A percentile compares a stretch with the other conserved stretches of the same genome.
Evolutionary conservation across 2,797 vertebrate species (phyloP).

Genomic region (Choloepus didactylus): DNA sequence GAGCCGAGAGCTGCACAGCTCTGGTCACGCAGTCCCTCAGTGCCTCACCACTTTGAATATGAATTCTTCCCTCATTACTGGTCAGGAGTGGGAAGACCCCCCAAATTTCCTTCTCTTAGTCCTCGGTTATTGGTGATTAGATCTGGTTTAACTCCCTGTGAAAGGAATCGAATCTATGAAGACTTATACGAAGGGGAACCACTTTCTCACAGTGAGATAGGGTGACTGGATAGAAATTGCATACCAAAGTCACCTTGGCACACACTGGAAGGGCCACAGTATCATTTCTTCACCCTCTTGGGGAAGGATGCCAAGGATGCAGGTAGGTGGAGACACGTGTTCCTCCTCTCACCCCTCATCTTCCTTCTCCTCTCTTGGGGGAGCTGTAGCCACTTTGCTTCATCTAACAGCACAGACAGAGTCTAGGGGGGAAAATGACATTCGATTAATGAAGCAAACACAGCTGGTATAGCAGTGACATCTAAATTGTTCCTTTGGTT

Average conservation of each 20-base stretch:
- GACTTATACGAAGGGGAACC: neutral
- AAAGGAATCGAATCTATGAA: neutral
- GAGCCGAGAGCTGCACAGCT: neutral
- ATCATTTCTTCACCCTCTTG: neutral
- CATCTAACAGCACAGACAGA: neutral
- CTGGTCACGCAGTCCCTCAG: neutral
- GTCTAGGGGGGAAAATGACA: constrained; percentile 69
- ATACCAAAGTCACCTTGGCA: neutral
- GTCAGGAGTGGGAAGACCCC: fast-evolving
- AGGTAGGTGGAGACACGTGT: neutral
- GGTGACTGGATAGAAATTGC: neutral
- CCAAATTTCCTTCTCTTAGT: neutral
- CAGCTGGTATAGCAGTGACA: constrained; percentile 86
- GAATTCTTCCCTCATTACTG: neutral
- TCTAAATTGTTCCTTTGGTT: constrained; percentile 87
- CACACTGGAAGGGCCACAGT: fast-evolving
- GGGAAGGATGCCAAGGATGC: neutral
- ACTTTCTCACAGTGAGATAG: neutral
- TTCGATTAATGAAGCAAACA: constrained; percentile 30
- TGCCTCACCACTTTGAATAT: fast-evolving
- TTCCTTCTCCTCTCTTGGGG: neutral
- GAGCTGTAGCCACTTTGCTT: constrained; percentile 40
- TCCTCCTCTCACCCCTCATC: neutral
- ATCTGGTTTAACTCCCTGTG: neutral
- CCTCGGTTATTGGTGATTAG: neutral